These are phyloP conservation scores for Sciurus vulgaris DNA, from an alignment of 2,797 vertebrate species.

Conservation along the genomic window DNA sequence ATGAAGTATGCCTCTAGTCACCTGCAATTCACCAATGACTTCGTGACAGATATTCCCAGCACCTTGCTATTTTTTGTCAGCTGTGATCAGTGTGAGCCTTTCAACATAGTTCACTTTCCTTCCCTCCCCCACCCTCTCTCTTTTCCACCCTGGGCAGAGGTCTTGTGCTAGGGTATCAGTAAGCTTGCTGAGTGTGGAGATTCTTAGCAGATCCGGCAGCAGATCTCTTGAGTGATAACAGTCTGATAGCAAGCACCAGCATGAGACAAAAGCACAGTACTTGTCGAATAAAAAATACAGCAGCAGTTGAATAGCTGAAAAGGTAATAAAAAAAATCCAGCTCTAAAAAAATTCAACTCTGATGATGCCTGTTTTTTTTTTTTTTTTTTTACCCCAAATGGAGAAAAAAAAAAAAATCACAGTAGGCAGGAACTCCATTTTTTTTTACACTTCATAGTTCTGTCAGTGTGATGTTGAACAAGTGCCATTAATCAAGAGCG, in stretches of 20 bases:
- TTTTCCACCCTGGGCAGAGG: not conserved
- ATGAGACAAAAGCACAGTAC: slow-evolving; percentile 53
- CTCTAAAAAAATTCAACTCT: slow-evolving; percentile 31
- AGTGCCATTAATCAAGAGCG: slow-evolving; percentile 84
- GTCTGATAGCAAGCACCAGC: slow-evolving; percentile 37
- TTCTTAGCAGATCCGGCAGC: slow-evolving; percentile 32
- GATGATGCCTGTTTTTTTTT: slow-evolving; percentile 51
- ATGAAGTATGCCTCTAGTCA: slow-evolving; percentile 80
- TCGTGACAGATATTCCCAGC: slow-evolving; percentile 69
- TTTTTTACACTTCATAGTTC: slow-evolving; percentile 76
- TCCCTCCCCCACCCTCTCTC: accelerated
- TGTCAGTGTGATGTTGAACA: slow-evolving; percentile 83
- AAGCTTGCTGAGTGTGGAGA: slow-evolving; percentile 50
- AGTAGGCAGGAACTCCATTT: slow-evolving; percentile 69
- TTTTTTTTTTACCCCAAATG: not conserved
- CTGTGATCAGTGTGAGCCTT: slow-evolving; percentile 33
- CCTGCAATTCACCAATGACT: slow-evolving; percentile 72
- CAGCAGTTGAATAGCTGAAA: slow-evolving; percentile 52
- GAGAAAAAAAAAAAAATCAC: slow-evolving; percentile 78
- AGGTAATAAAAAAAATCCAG: slow-evolving; percentile 65
- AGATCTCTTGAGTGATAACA: slow-evolving; percentile 56
- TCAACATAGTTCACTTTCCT: not conserved
- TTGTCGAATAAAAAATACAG: slow-evolving; percentile 69
- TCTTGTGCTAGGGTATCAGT: not conserved
- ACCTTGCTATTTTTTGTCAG: slow-evolving; percentile 62